A percentile compares a stretch with the other conserved stretches of the same genome.
Conservation (phyloP, 2,888 invertebrate genomes). For the Encarsia formosa region DNA sequence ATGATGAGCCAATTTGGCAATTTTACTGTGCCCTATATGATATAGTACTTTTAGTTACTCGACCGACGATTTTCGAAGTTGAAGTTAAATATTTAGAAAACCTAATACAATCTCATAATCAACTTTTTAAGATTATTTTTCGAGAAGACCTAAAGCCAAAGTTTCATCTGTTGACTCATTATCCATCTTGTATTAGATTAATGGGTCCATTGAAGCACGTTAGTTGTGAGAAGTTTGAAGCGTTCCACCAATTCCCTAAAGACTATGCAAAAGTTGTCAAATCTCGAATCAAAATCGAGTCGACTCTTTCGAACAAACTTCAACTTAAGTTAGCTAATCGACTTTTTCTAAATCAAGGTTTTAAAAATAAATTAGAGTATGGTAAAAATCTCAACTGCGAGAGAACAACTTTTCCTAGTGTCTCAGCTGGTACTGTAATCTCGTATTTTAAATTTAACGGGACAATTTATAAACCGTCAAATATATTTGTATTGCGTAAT, state of each 20-base stretch:
- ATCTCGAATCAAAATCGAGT: background rate
- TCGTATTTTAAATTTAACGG: background rate
- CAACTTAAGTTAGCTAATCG: background rate
- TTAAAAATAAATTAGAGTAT: background rate
- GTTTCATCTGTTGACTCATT: no score
- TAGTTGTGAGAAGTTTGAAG: slow-evolving; percentile 16
- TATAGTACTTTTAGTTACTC: no score
- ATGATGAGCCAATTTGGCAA: no score
- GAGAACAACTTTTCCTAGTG: background rate
- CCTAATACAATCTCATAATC: no score
- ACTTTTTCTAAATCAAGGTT: background rate
- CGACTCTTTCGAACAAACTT: background rate
- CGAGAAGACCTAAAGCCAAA: no score
- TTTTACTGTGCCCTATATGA: no score
- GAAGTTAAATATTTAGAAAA: no score
- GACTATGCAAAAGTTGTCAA: background rate
- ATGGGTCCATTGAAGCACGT: slow-evolving; percentile 15
- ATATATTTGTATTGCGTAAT: no score
- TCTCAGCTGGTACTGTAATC: background rate
- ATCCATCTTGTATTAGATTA: slow-evolving; percentile 1
- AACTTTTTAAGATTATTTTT: no score
- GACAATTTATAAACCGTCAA: background rate
- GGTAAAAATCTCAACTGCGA: background rate
- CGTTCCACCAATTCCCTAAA: slow-evolving; percentile 17
- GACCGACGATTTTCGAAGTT: no score